These are phyloP conservation scores for Arnoldichthys spilopterus DNA, from an alignment of 2,797 vertebrate species.

Conservation along the genomic window DNA sequence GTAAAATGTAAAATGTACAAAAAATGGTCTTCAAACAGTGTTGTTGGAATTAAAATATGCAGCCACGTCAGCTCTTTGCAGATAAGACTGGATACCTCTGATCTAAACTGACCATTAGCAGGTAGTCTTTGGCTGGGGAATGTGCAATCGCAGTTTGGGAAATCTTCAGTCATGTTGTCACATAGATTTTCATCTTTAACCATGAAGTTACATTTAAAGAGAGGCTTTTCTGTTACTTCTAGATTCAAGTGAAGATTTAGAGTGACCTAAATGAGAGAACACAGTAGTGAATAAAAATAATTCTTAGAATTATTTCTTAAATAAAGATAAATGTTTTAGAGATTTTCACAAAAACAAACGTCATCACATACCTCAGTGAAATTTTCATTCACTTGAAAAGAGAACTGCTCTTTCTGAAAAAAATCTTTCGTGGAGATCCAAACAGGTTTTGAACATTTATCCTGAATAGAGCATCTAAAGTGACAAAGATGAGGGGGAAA, in stretches of 20 bases:
- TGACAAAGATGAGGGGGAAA: neutral
- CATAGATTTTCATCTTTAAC: neutral
- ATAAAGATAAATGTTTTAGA: neutral
- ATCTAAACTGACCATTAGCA: slow-evolving; percentile 60
- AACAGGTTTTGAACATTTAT: slow-evolving; percentile 62
- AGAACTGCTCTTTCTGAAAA: slow-evolving; percentile 59
- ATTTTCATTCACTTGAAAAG: slow-evolving; percentile 48
- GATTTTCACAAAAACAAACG: neutral
- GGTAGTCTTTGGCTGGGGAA: slow-evolving; percentile 29
- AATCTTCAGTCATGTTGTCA: slow-evolving; percentile 29
- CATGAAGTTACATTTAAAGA: slow-evolving; percentile 63
- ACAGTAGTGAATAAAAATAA: neutral
- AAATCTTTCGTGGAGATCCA: slow-evolving; percentile 69
- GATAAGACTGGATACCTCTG: neutral
- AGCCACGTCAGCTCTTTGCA: too few relatives aligned
- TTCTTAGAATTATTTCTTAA: neutral
- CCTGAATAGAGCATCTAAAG: slow-evolving; percentile 67
- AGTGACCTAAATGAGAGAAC: slow-evolving; percentile 51
- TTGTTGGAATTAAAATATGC: neutral
- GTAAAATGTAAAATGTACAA: too few relatives aligned
- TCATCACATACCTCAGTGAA: slow-evolving; percentile 52
- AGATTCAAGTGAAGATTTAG: slow-evolving; percentile 56
- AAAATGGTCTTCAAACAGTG: neutral
- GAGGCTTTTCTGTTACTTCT: fast-evolving
- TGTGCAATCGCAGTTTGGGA: slow-evolving; percentile 70